phyloP scores from a whole-genome alignment of 2,888 invertebrate genomes.

The Plagodis pulveraria region DNA sequence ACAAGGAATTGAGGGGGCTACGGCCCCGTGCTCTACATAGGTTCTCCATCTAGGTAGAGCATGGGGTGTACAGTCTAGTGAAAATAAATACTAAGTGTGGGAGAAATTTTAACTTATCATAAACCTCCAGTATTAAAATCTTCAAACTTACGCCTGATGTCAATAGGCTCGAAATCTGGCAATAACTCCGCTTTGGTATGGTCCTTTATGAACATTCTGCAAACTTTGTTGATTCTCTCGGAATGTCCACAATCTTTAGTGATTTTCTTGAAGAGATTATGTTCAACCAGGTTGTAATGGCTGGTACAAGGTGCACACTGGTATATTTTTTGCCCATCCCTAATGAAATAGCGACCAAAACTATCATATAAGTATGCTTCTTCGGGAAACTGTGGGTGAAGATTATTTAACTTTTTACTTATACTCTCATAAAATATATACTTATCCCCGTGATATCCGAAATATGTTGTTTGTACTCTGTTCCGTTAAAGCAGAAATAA shows the following conservation, averaged over 20 bases:
- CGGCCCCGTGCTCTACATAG: too few species aligned
- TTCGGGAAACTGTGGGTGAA: constrained; percentile 23
- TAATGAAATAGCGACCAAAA: constrained; percentile 56
- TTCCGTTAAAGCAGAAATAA: too few species aligned
- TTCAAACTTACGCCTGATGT: constrained; percentile 51
- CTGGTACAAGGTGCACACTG: constrained; percentile 62
- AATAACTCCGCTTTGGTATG: constrained; percentile 43
- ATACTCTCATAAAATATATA: too few species aligned
- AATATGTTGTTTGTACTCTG: too few species aligned
- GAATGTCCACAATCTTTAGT: constrained; percentile 62
- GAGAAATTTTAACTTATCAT: too few species aligned
- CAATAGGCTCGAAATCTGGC: constrained; percentile 46
- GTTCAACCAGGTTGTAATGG: constrained; percentile 50
- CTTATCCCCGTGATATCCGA: too few species aligned
- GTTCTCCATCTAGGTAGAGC: too few species aligned
- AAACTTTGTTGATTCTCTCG: constrained; percentile 41
- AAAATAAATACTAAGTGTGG: too few species aligned
- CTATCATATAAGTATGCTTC: constrained; percentile 57
- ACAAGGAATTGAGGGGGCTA: too few species aligned
- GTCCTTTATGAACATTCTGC: constrained; percentile 50
- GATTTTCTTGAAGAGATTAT: constrained; percentile 48
- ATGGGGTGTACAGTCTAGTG: too few species aligned
- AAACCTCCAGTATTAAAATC: too few species aligned
- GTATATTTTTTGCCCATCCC: constrained; percentile 56
- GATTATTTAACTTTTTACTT: neutral